Evolutionary conservation across 2,888 invertebrate genomes (phyloP).

Genomic region (Drosophila nigricruria): DNA sequence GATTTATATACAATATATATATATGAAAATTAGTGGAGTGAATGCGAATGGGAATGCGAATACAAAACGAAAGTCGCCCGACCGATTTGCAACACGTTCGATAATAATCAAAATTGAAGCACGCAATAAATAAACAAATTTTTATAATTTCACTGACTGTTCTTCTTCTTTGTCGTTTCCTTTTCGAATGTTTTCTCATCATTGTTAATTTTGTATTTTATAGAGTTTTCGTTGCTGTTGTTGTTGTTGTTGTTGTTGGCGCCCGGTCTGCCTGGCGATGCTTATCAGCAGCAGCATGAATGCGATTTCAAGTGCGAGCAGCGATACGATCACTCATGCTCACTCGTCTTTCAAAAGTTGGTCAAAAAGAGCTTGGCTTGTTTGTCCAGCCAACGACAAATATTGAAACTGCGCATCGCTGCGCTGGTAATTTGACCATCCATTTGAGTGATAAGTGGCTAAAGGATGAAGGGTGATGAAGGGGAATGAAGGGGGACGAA

Average conservation of each 20-base stretch:
- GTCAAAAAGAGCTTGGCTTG: conserved; percentile 59
- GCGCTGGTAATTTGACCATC: conserved; percentile 39
- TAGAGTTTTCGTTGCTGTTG: conserved; percentile 12
- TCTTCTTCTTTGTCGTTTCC: conserved; percentile 4
- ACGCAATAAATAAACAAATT: conserved; percentile 51
- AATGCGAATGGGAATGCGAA: conserved; percentile 25
- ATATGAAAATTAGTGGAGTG: conserved; percentile 2
- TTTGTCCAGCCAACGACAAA: conserved; percentile 47
- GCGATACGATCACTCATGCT: conserved; percentile 5
- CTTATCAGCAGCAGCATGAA: conserved; percentile 40
- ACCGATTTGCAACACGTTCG: conserved; percentile 51
- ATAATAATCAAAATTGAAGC: conserved; percentile 53
- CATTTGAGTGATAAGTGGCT: conserved; percentile 31
- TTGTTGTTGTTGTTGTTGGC: background rate
- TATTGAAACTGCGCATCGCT: conserved; percentile 55
- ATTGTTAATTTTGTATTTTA: conserved; percentile 14
- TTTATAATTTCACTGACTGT: conserved; percentile 41
- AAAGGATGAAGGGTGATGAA: background rate
- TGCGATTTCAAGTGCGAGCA: conserved; percentile 44
- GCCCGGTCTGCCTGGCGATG: conserved; percentile 14
- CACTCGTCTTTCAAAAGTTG: conserved; percentile 49
- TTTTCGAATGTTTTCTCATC: conserved; percentile 5
- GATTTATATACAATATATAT: background rate
- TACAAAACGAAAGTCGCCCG: conserved; percentile 49
- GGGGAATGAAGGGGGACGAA: background rate